These are phyloP conservation scores for Limnothrissa miodon DNA, from an alignment of 2,113 vertebrate species.

Conservation along the genomic window DNA sequence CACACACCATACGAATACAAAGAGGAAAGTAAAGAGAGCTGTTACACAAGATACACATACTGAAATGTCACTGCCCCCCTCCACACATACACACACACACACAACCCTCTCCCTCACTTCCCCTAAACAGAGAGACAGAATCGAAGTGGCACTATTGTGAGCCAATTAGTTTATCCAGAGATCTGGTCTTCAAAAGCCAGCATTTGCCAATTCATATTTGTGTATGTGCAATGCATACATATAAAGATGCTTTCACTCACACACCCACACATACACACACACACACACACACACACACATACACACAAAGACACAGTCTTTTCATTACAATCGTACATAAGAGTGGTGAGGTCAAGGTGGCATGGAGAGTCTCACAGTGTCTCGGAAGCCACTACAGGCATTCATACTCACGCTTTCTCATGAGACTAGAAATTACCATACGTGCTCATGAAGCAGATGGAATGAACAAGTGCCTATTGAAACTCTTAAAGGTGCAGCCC, in stretches of 20 bases:
- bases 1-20: background rate
- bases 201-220: background rate
- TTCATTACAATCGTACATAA: background rate
- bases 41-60: background rate
- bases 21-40: background rate
- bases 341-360: background rate
- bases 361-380: background rate
- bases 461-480: background rate
- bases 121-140: background rate
- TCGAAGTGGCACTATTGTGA: background rate
- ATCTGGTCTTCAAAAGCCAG: background rate
- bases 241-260: background rate
- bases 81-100: background rate
- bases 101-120: background rate
- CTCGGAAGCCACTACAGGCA: background rate
- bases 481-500: background rate
- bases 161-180: background rate
- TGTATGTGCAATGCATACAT: no score
- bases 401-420: conserved; percentile 20
- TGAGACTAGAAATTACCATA: background rate
- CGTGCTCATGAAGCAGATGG: background rate
- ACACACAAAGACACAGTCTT: background rate
- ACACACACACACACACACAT: background rate
- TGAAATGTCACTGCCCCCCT: background rate
- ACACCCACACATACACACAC: background rate